Base-by-base conservation (phyloP, 2,113 vertebrate genomes). In the Corydoras sp. region DNA sequence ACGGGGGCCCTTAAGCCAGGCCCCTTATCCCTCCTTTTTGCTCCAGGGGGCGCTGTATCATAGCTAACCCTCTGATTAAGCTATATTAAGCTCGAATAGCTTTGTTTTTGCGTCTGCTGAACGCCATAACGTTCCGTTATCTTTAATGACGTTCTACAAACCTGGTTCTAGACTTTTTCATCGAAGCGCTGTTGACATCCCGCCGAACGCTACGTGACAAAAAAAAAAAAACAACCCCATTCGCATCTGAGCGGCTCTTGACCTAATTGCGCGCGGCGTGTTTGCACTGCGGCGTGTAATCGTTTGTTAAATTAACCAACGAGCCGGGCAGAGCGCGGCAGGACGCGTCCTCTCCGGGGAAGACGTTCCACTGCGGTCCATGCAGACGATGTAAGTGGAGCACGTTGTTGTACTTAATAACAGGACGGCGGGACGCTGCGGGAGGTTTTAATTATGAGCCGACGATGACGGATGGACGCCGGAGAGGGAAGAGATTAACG, bases 401-500 rank as follows among this genome's bases (percentile, higher is more conserved):
- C 51, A 80, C 29, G 50, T 72, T 24, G 15, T 31, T 56, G 13
- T 12, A 35, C 54, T 65, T 77, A 71, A 74, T 53, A 58, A 62
- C 56, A 43, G 31, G 9, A 74, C 43, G 14, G 11, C 43, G 55
- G 31, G 48, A 60, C n/a, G 60, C 76, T 65, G 72, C 74, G 72
- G 79, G 72, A 79, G 75, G 58, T 15, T 80, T 85, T 82, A 87
- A 88, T 88, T 87, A 87, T 86, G 81, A 83, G 77, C 83, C 84
- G 84, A 86, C 83, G 82, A 85, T 86, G 83, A 86, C 66, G 80
- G 87, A 87, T 86, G 71, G 73, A 82, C 79, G 81, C 75, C 71
- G 65, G 76, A 18, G 6, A 74, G 77, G 78, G 78, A 32, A 9
- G 43, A 32, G 12, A 43, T 49, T 8, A 58, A 24, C 18, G 13